phyloP scores from a whole-genome alignment of 2,797 vertebrate species.

The Poeciliopsis presidionis region DNA sequence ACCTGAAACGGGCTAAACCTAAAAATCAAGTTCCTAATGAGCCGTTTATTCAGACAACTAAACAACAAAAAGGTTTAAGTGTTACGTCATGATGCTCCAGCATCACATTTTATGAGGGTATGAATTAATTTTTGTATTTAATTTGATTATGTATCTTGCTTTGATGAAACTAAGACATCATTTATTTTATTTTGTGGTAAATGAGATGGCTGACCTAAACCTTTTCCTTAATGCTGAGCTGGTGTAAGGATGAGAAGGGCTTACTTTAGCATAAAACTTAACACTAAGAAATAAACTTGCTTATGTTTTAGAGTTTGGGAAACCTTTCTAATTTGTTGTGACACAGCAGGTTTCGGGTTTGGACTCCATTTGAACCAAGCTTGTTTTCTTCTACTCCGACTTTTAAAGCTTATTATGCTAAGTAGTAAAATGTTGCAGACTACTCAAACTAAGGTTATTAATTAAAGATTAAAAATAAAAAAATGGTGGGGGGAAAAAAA shows the following conservation, averaged over 20 bases:
- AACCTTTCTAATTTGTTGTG: background rate
- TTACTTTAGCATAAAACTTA: background rate
- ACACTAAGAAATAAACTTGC: background rate
- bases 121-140: background rate
- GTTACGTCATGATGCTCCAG: background rate
- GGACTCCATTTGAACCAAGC: background rate
- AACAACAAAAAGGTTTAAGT: background rate
- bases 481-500: background rate
- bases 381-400: background rate
- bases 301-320: background rate
- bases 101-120: background rate
- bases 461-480: background rate
- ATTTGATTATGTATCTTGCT: background rate
- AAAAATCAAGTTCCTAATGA: slow-evolving; percentile 40
- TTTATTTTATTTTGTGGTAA: background rate
- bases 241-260: background rate
- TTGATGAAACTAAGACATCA: background rate
- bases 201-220: background rate
- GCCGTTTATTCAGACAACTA: slow-evolving; percentile 30
- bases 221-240: background rate
- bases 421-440: background rate
- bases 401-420: background rate
- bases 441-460: background rate
- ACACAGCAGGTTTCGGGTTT: background rate
- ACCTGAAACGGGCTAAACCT: slow-evolving; percentile 41